These are phyloP conservation scores for Hemibagrus wyckioides DNA, from an alignment of 2,113 vertebrate species.

Conservation along the genomic window DNA sequence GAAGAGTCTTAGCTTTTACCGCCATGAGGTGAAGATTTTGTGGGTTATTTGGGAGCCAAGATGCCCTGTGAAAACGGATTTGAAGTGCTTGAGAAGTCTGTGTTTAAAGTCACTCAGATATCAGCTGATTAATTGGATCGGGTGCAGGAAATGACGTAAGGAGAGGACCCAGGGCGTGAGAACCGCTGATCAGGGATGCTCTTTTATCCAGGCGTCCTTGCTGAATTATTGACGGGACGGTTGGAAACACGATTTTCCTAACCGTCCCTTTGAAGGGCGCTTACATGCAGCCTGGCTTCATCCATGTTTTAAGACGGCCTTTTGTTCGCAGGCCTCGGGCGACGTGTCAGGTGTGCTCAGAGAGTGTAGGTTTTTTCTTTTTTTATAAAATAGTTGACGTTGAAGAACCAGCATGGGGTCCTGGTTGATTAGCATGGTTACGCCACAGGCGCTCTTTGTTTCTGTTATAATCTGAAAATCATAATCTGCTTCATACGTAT, in stretches of 20 bases:
- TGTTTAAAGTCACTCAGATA: neutral
- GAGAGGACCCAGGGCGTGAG: neutral
- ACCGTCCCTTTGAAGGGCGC: slow-evolving; percentile 42
- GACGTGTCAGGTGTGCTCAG: slow-evolving; percentile 67
- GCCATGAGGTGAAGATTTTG: neutral
- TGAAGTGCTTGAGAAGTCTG: too few species aligned
- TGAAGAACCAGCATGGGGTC: slow-evolving; percentile 38
- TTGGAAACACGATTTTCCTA: slow-evolving; percentile 52
- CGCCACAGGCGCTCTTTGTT: neutral
- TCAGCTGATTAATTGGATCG: neutral
- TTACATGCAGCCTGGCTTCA: slow-evolving; percentile 62
- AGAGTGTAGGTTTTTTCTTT: slow-evolving; percentile 27
- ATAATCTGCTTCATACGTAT: neutral
- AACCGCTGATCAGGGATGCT: slow-evolving; percentile 50
- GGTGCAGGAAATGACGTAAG: neutral
- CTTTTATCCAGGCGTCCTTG: slow-evolving; percentile 45
- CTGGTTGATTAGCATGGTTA: neutral
- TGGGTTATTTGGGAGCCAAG: neutral
- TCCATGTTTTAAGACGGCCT: slow-evolving; percentile 75
- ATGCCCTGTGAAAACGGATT: too few species aligned
- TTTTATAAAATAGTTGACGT: slow-evolving; percentile 28
- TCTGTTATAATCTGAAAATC: neutral
- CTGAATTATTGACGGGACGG: slow-evolving; percentile 72
- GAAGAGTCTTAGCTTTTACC: neutral
- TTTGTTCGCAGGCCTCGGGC: slow-evolving; percentile 68